Percentiles rank a stretch among this genome's conserved stretches.
phyloP scores from a whole-genome alignment of 2,888 invertebrate species.

The Harpalus rufipes region DNA sequence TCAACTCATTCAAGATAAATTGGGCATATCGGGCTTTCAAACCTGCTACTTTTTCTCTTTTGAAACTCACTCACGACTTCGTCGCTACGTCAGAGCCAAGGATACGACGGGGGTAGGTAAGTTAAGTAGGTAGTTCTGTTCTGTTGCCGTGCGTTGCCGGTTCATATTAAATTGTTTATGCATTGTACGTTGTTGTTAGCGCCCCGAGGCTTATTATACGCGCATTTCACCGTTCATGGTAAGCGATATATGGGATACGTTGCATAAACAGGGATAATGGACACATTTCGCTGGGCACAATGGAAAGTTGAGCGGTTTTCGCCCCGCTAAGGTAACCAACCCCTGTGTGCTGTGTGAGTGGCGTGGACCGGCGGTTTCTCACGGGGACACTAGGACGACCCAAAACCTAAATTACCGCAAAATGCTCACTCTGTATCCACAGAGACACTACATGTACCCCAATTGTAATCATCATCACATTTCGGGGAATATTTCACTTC shows the following conservation, averaged over 20 bases:
- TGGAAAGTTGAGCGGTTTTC: slow-evolving; percentile 58
- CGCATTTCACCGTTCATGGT: slow-evolving; percentile 57
- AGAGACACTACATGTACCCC: too few species aligned
- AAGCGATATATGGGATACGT: slow-evolving; percentile 66
- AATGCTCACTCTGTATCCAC: too few species aligned
- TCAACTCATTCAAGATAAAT: slow-evolving; percentile 66
- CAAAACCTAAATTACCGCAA: not conserved
- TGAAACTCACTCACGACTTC: slow-evolving; percentile 14
- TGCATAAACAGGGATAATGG: slow-evolving; percentile 67
- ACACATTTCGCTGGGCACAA: slow-evolving; percentile 56
- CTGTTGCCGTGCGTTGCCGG: slow-evolving; percentile 7
- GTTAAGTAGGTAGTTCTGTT: slow-evolving; percentile 40
- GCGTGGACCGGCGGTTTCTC: slow-evolving; percentile 23
- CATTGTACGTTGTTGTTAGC: slow-evolving; percentile 49
- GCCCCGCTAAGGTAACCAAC: slow-evolving; percentile 3
- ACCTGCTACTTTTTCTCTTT: slow-evolving; percentile 60
- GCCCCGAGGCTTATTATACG: slow-evolving; percentile 65
- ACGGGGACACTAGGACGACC: slow-evolving; percentile 28
- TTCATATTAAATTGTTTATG: slow-evolving; percentile 59
- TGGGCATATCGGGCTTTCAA: slow-evolving; percentile 60
- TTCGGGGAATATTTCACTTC: too few species aligned
- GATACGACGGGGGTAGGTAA: not conserved
- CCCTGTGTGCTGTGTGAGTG: slow-evolving; percentile 18
- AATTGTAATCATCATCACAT: too few species aligned
- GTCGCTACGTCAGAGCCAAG: too few species aligned